A percentile compares a stretch with the other conserved stretches of the same genome.
phyloP scores from a whole-genome alignment of 2,113 vertebrate species.

The Speoplatyrhinus poulsoni region DNA sequence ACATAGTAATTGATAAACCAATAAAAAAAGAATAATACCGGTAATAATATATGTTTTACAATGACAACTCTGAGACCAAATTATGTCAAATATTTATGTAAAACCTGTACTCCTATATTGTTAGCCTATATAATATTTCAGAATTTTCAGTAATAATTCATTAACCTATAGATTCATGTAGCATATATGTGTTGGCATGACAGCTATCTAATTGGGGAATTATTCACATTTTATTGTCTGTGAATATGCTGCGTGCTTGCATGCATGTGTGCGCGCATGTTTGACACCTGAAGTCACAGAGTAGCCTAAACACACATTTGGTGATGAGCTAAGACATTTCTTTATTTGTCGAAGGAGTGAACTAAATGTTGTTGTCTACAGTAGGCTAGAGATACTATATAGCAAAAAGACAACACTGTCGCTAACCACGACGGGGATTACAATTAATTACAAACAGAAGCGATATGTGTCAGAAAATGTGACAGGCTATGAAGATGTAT shows the following conservation, averaged over 20 bases:
- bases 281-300: constrained; percentile 1
- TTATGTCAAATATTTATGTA: not conserved
- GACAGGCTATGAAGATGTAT: constrained; percentile 46
- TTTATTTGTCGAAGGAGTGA: constrained; percentile 4
- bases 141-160: too few species aligned
- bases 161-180: too few species aligned
- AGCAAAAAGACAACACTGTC: constrained; percentile 8
- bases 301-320: not conserved
- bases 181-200: too few species aligned
- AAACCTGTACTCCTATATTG: not conserved
- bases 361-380: not conserved
- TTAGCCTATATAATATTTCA: not conserved
- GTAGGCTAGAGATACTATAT: not conserved
- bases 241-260: too few species aligned
- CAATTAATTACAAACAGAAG: constrained; percentile 55
- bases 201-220: too few species aligned
- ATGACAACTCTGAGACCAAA: not conserved
- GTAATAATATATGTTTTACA: constrained; percentile 1
- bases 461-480: constrained; percentile 32
- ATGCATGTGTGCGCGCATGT: not conserved
- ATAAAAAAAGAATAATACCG: not conserved
- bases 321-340: constrained; percentile 19
- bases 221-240: too few species aligned
- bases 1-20: not conserved
- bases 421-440: constrained; percentile 41